Base-by-base conservation (phyloP, 2,113 vertebrate genomes). In the Pterophyllum scalare region DNA sequence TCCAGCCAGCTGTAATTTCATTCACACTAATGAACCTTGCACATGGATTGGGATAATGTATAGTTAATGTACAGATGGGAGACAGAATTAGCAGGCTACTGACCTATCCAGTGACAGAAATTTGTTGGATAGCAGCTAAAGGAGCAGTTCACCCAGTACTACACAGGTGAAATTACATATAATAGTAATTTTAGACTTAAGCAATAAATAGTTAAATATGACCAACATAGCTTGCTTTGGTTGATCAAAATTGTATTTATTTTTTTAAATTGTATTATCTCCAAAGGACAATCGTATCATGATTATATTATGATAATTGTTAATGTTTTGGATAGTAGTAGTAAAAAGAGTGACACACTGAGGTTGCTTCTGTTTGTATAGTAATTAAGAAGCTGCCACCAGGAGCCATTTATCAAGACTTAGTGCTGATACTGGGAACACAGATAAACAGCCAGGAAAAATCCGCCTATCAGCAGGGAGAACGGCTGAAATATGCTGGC, bases 21-120 rank as follows among this genome's bases (percentile, higher is more conserved):
- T 93, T 93, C 89, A 91, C 90, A 86, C 89, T 94, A 94, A 93
- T 94, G 93, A 95, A 92, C 85, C 88, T 89, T 87, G 81, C 90
- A 89, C 89, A 92, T 78, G 80, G 89, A 93, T 91, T 82, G 78
- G 85, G 82, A 90, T 94, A 94, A 95, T 94, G 92, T 92, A 91
- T 90, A 94, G 92, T 94, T 94, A 94, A 94, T 95, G 83, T 89
- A 94, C 90, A 95, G 91, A 83, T 81, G 80, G 83, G 89, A 93
- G 89, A 87, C 59, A 2, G 75, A 88, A 90, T 93, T 91, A 93
- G 79, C 76, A 61, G 81, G 80, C 54, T 75, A 13, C 57, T 65
- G 72, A 76, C 89, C 88, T 89, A 85, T 93, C 88, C 70, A 78
- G 81, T 90, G 89, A 90, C 82, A 72, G 75, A 77, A 81, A 93